A percentile compares a stretch with the other conserved stretches of the same genome.
Evolutionary conservation across 2,888 invertebrate species (phyloP).

Genomic region (Nomada lathburiana): DNA sequence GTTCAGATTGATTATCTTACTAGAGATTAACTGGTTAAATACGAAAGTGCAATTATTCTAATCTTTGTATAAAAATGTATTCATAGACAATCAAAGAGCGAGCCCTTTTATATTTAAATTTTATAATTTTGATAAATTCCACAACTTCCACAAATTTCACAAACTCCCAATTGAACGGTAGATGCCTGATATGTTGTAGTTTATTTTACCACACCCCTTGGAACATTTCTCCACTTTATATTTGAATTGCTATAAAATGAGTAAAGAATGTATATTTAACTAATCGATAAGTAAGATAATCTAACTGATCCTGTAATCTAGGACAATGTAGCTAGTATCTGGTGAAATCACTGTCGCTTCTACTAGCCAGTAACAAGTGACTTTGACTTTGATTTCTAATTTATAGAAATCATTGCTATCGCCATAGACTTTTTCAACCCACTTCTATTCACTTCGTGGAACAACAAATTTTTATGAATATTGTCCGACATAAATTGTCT

Average conservation of each 20-base stretch:
- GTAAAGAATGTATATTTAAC: background rate
- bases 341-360: conserved; percentile 62
- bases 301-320: conserved; percentile 52
- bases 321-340: conserved; percentile 62
- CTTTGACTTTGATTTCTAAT: conserved; percentile 46
- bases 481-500: conserved; percentile 14
- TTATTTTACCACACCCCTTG: background rate
- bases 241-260: conserved; percentile 4
- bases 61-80: conserved; percentile 47
- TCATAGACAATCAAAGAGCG: conserved; percentile 2
- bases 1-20: conserved; percentile 67
- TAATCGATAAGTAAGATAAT: conserved; percentile 64
- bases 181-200: background rate
- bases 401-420: conserved; percentile 52
- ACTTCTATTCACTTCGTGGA: conserved; percentile 37
- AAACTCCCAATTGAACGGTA: too few relatives aligned
- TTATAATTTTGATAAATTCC: background rate
- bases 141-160: too few relatives aligned
- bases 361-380: conserved; percentile 53
- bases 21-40: conserved; percentile 41
- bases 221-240: conserved; percentile 8
- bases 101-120: conserved; percentile 49
- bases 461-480: conserved; percentile 24
- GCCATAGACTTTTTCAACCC: conserved; percentile 53
- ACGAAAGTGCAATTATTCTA: conserved; percentile 36